Base-by-base conservation (phyloP, 2,113 vertebrate genomes). In the Pterocles orientalis region DNA sequence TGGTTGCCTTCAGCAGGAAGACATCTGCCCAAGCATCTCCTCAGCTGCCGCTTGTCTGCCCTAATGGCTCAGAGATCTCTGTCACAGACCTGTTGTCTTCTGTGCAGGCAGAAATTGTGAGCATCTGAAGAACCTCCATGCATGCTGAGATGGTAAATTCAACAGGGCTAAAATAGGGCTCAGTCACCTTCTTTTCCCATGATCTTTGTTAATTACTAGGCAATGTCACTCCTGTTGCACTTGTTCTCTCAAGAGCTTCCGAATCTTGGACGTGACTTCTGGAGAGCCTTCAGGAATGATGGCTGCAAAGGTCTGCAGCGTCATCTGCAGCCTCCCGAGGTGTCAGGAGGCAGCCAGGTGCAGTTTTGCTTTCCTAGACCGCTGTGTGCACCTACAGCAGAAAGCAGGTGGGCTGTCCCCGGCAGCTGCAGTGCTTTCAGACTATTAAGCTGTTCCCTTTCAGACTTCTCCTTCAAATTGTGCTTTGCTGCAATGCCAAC, bases 401-500 rank as follows among this genome's bases (percentile, higher is more conserved):
- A 43, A 68, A 64, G 57, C 34, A 84, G 57, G 7, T 31, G 12
- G 6, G 9, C 82, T 93, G 86, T 78, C 70, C 68, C 61, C 68
- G 28, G n/a, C 73, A 85, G 51, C 64, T 78, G n/a, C 65, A 41
- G 31, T 34, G 66, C 36, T 93, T 89, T 78, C 36, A 84, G 47
- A 26, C 41, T 82, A 16, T 87, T 62, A 71, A 88, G 70, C n/a
- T 69, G 14, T 88, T 85, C 51, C 16, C 39, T 93, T 61, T 86
- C 1, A 3, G 81, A 24, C 54, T 41, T 82, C 65, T 91, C 9
- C 43, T 82, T 91, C 78, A 85, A 71, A 25, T 5, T 57, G 85
- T 29, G 21, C 88, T 97, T 91, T 92, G 92, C 95, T 80, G 50
- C 4, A 2, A 71, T 96, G 85, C 70, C 90, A 95, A 41, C 36